Evolutionary conservation across 2,888 invertebrate species (phyloP).

Genomic region (Cephus rjabovi): DNA sequence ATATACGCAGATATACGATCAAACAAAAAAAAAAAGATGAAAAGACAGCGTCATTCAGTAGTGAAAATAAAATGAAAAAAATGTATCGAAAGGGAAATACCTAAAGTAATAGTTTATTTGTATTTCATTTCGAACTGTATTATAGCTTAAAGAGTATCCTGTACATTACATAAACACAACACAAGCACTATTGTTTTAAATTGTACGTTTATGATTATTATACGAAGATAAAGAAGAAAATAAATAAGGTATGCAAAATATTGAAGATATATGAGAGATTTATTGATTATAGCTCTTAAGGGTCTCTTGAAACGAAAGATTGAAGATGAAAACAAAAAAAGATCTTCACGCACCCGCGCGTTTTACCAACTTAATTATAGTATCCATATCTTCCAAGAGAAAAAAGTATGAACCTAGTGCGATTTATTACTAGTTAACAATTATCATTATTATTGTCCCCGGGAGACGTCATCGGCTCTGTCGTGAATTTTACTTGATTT

Average conservation of each 20-base stretch:
- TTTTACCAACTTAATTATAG: slow-evolving; percentile 36
- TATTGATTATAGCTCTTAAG: slow-evolving; percentile 45
- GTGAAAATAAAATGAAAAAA: slow-evolving; percentile 47
- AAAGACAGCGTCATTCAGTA: slow-evolving; percentile 53
- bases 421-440: slow-evolving; percentile 30
- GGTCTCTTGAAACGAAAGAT: slow-evolving; percentile 28
- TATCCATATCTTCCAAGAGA: slow-evolving; percentile 41
- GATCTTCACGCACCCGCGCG: slow-evolving; percentile 35
- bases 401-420: slow-evolving; percentile 20
- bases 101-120: slow-evolving; percentile 64
- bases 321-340: background rate
- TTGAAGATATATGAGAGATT: slow-evolving; percentile 57
- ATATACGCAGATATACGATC: slow-evolving; percentile 41
- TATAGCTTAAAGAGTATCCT: slow-evolving; percentile 65
- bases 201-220: slow-evolving; percentile 65
- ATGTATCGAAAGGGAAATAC: slow-evolving; percentile 58
- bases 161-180: slow-evolving; percentile 64
- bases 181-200: slow-evolving; percentile 65
- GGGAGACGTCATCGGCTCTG: background rate
- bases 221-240: slow-evolving; percentile 62
- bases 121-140: slow-evolving; percentile 65
- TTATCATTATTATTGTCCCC: slow-evolving; percentile 32
- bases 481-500: background rate
- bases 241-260: slow-evolving; percentile 64
- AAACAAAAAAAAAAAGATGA: slow-evolving; percentile 32